Base-by-base conservation (phyloP, 2,888 invertebrate species). In the Lycia hirtaria region DNA sequence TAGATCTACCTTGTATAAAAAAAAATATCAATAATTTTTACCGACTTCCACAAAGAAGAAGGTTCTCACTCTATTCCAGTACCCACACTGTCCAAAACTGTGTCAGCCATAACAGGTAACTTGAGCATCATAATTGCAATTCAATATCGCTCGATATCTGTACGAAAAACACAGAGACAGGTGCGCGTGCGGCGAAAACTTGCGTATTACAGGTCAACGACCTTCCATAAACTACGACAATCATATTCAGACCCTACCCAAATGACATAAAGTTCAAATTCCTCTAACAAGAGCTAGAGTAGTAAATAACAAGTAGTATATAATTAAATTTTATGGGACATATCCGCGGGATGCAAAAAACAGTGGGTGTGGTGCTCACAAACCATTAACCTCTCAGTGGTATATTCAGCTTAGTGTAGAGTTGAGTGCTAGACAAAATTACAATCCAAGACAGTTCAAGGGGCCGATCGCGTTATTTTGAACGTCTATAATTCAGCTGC, bases 151-250 rank as follows among this genome's bases (percentile, higher is more conserved):
- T 52, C 22, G 41, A 37, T 49, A 60, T 64, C 48, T 56, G 56
- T 65, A 70, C 66, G 56, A 50, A 65, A 67, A 68, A 60, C 58
- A 58, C 48, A 56, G 60, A 60, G 44, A 35, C 49, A 49, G 28
- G 49, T 41, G 41, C 47, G 62, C 72, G 74, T 74, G 73, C 67
- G 60, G 70, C 72, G 67, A 75, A 70, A 68, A 67, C 72, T 68
- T 70, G 76, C 76, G 71, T 75, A 20, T 5, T 35, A 64, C 48
- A 65, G 76, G 71, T 79, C 76, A 71, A 68, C 52, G 66, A 72
- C 64, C 75, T 67, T 10, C 10, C 4, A n/a, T 20, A 10, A 41
- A 10, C 22, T 33, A 33, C 9, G 3, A 7, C 28, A 48, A 28
- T 14, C 10, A 6, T 6, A 33, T 32, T 44, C 19, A 20, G 33